A percentile compares a stretch with the other conserved stretches of the same genome.
Evolutionary conservation across 2,888 invertebrate genomes (phyloP).

Genomic region (Xylota segnis): DNA sequence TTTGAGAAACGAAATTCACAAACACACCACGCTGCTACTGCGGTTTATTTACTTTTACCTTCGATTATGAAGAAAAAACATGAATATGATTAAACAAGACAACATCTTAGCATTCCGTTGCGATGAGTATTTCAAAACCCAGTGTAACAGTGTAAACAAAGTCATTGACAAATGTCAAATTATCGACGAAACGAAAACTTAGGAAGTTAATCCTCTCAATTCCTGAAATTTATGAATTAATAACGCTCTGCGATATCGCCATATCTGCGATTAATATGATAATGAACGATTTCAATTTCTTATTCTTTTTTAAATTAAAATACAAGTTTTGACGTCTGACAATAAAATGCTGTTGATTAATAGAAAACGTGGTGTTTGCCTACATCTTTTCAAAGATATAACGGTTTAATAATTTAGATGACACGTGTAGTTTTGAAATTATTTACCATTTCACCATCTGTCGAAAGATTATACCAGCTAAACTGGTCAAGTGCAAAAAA

Average conservation of each 20-base stretch:
- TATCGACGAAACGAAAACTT: background rate
- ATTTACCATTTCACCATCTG: background rate
- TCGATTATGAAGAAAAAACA: too few species aligned
- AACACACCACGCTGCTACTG: too few species aligned
- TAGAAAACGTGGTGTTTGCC: background rate
- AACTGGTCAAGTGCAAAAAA: background rate
- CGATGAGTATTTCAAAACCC: background rate
- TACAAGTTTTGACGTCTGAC: background rate
- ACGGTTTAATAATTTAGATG: background rate
- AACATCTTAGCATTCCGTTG: background rate
- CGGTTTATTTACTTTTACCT: too few species aligned
- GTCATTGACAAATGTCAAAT: background rate
- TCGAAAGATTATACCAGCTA: background rate
- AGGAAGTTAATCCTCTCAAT: background rate
- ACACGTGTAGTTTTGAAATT: conserved; percentile 1
- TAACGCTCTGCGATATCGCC: background rate
- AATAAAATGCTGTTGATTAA: background rate
- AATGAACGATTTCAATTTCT: background rate
- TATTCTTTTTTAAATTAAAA: background rate
- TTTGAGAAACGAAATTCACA: too few species aligned
- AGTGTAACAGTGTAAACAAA: background rate
- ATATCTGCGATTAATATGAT: background rate
- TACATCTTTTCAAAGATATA: background rate
- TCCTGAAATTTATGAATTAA: background rate
- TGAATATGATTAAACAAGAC: too few species aligned